Percentiles rank a stretch among this genome's conserved stretches.
Conservation (phyloP, 2,113 vertebrate species). For the Colinus virginianus region DNA sequence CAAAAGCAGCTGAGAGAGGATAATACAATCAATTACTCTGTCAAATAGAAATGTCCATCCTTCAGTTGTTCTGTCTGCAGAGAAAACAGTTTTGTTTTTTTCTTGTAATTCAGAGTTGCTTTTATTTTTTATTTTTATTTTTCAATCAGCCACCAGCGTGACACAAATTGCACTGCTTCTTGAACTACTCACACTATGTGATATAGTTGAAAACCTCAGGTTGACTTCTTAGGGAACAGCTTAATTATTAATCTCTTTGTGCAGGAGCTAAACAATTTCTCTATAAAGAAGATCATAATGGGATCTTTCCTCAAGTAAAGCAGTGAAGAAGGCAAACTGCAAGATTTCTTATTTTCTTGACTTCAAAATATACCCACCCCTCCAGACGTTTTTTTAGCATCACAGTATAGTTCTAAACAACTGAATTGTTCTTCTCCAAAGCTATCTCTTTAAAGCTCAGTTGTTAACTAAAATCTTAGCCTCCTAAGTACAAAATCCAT, state of each 20-base stretch:
- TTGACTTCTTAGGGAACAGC: neutral
- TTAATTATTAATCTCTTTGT: neutral
- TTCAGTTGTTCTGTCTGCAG: neutral
- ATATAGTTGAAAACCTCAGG: neutral
- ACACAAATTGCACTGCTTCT: neutral
- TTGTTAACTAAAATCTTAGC: neutral
- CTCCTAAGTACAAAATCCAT: neutral
- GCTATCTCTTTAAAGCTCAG: neutral
- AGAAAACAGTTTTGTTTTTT: neutral
- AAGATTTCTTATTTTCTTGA: neutral
- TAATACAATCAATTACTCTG: neutral
- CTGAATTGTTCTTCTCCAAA: neutral
- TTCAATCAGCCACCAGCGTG: neutral
- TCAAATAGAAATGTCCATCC: slow-evolving; percentile 8
- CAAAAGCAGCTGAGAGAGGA: neutral
- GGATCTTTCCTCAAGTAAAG: neutral
- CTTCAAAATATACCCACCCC: neutral
- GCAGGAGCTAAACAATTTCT: neutral
- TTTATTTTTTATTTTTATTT: neutral
- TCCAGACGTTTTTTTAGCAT: neutral
- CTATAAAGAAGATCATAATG: neutral
- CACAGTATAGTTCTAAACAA: neutral
- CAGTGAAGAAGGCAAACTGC: neutral
- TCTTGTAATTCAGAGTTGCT: neutral
- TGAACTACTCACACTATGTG: neutral